A percentile compares a stretch with the other conserved stretches of the same genome.
phyloP scores from a whole-genome alignment of 2,797 vertebrate genomes.

The Steatocranus sp. region DNA sequence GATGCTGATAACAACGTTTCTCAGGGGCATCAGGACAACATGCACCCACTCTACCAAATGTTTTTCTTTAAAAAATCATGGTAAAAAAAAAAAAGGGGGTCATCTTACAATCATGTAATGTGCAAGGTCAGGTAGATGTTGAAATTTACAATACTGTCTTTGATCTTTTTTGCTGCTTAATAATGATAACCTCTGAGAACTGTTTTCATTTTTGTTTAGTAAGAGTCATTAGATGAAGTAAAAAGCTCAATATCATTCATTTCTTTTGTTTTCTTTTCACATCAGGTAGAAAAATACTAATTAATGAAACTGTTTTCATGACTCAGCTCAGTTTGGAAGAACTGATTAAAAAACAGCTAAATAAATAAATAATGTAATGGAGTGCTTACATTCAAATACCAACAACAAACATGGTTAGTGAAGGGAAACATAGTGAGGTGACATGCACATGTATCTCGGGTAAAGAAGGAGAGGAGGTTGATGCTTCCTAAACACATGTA shows the following conservation, averaged over 20 bases:
- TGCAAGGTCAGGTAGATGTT: neutral
- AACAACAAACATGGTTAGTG: neutral
- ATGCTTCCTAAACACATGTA: neutral
- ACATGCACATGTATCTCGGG: neutral
- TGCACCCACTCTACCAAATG: neutral
- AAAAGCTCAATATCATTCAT: neutral
- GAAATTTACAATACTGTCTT: neutral
- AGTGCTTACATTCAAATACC: neutral
- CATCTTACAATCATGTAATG: neutral
- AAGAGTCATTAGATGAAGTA: neutral
- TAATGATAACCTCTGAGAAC: neutral
- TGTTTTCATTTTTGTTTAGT: neutral
- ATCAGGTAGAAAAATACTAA: neutral
- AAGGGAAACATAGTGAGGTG: neutral
- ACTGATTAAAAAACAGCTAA: neutral
- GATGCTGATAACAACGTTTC: neutral
- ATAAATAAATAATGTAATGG: neutral
- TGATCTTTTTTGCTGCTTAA: neutral
- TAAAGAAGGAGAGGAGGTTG: rapidly evolving
- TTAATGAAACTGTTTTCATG: neutral
- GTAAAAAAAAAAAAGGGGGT: neutral
- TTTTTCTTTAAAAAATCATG: neutral
- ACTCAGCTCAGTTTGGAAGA: neutral
- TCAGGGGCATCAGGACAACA: neutral
- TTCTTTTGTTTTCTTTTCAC: neutral